Base-by-base conservation (phyloP, 1,140 invertebrate genomes). In the Monomorium pharaonis region DNA sequence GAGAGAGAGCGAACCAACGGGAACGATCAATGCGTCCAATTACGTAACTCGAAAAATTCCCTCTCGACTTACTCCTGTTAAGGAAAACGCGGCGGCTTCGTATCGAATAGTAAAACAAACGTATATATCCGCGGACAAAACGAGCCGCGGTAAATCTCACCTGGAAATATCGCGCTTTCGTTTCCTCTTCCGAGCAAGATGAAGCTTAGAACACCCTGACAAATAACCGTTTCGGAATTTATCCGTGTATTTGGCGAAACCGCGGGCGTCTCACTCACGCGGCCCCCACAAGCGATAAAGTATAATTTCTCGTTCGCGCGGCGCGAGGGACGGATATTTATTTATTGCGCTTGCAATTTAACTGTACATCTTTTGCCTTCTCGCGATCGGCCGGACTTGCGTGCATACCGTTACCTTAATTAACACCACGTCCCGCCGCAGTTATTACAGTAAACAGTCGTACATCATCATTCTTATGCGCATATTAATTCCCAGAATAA, bases 401-500 rank as follows among this genome's bases (percentile, higher is more conserved):
- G 65, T 44, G 65, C 65, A 83, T 83, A 83, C 78, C 78, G 78
- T 83, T 83, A 83, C 67, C 78, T 83, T 83, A 83, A 83, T 83
- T 83, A 83, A 83, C 67, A 56, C 78, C 65, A 47, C 37, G 51
- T 83, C 78, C 33, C 51, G 37, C 51, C 51, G 78, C 78, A 74
- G 78, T 74, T 83, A 83, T 83, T 83, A 83, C 78, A 83, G 78
- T 74, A 74, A 83, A 83, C 67, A 83, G 78, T 83, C 78, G 51
- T 83, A 83, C 67, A 83, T 83, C 78, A 67, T 83, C 67, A 60
- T 83, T 83, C 78, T 83, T 47, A 83, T 60, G 27, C 44, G 78
- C 78, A 74, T 83, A 83, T 83, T 83, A 83, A 83, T 83, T 83
- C 78, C 49, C 78, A 75, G 80, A 85, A 87, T 84, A 76, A 84